These are phyloP conservation scores for Drosophila orosa DNA, from an alignment of 1,140 invertebrate species.

Conservation along the genomic window DNA sequence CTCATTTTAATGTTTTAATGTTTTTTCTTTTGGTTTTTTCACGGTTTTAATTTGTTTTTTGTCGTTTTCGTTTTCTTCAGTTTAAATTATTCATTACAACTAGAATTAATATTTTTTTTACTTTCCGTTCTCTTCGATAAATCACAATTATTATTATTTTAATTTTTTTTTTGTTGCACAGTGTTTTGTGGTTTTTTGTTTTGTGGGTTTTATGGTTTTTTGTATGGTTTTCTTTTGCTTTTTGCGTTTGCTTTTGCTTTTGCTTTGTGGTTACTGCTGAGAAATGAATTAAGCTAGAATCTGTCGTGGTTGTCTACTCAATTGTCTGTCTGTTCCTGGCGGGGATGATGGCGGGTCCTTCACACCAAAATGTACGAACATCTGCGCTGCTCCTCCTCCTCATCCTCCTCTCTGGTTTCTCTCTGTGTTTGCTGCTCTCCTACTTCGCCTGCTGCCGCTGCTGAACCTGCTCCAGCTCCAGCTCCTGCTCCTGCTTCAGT, in stretches of 20 bases:
- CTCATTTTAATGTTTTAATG: constrained; percentile 19
- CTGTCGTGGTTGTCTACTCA: constrained; percentile 31
- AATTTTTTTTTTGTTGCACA: constrained; percentile 29
- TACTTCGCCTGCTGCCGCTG: constrained; percentile 30
- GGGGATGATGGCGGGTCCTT: not conserved
- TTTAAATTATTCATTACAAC: constrained; percentile 40
- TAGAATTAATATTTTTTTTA: constrained; percentile 43
- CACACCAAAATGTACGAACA: not conserved
- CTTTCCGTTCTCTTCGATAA: constrained; percentile 34
- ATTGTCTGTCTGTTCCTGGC: constrained; percentile 2
- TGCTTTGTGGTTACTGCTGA: constrained; percentile 14
- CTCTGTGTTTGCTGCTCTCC: constrained; percentile 46
- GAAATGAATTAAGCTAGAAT: constrained; percentile 48
- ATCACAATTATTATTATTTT: constrained; percentile 31
- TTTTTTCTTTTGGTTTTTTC: constrained; percentile 50
- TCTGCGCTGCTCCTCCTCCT: not conserved
- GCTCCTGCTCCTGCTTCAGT: constrained; percentile 13
- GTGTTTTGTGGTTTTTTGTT: constrained; percentile 35
- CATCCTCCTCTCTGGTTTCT: not conserved
- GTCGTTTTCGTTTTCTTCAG: constrained; percentile 24
- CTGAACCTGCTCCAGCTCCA: constrained; percentile 12
- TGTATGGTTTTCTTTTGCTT: constrained; percentile 22
- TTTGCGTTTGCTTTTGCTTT: constrained; percentile 10
- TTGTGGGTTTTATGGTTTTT: constrained; percentile 42
- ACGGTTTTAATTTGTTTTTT: constrained; percentile 32